phyloP scores from a whole-genome alignment of 1,140 invertebrate species.

The Drosophila navojoa region DNA sequence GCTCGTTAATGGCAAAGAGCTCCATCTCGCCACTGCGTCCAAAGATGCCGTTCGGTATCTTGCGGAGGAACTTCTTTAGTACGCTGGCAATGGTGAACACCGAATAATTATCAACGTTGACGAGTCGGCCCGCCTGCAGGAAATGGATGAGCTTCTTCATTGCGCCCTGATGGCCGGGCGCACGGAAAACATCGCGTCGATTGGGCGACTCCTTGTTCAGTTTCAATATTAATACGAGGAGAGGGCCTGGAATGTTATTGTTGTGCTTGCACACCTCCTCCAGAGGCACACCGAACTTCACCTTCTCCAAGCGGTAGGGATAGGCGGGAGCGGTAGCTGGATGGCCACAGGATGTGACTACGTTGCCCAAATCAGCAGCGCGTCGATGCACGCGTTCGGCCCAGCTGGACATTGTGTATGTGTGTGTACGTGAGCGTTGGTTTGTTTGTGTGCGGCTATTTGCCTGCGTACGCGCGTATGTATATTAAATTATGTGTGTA shows the following conservation, averaged over 20 bases:
- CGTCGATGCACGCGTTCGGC: conserved; percentile 94
- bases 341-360: conserved; percentile 94
- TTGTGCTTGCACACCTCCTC: conserved; percentile 96
- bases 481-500: conserved; percentile 13
- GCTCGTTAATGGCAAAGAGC: conserved; percentile 94
- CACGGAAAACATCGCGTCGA: conserved; percentile 96
- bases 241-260: conserved; percentile 95
- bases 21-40: conserved; percentile 94
- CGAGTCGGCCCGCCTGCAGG: conserved; percentile 95
- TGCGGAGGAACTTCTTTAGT: conserved; percentile 98
- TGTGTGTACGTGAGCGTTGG: conserved; percentile 14
- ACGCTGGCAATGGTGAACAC: conserved; percentile 99
- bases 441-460: conserved; percentile 31
- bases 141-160: conserved; percentile 99
- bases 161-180: conserved; percentile 96
- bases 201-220: conserved; percentile 97
- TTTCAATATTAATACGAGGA: conserved; percentile 95
- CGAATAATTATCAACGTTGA: conserved; percentile 99
- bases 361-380: conserved; percentile 94
- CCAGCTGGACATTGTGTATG: conserved; percentile 91
- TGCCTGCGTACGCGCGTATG: conserved; percentile 32
- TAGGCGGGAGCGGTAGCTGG: conserved; percentile 86
- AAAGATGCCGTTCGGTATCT: conserved; percentile 98
- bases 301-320: conserved; percentile 94
- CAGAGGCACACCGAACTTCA: conserved; percentile 95